A percentile compares a stretch with the other conserved stretches of the same genome.
phyloP scores from a whole-genome alignment of 2,113 vertebrate species.

The Cyanoderma ruficeps region DNA sequence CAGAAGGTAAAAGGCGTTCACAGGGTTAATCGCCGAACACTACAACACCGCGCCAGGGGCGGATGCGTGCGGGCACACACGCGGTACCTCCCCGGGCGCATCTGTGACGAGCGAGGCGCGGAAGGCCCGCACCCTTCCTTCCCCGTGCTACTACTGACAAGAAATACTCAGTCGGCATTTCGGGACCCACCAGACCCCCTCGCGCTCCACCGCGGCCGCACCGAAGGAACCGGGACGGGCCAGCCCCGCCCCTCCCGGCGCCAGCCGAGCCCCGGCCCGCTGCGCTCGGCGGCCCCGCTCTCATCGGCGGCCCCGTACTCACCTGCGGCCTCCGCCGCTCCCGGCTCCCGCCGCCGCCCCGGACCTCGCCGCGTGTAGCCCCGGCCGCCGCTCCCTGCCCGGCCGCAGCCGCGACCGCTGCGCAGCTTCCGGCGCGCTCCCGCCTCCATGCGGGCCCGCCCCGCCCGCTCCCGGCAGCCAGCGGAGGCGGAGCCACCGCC shows the following conservation, averaged over 20 bases:
- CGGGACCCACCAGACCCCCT: neutral
- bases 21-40: neutral
- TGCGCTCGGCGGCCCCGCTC: neutral
- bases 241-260: neutral
- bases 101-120: rapidly evolving
- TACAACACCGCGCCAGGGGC: rapidly evolving
- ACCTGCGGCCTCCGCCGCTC: neutral
- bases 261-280: neutral
- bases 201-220: neutral
- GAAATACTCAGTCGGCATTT: slow-evolving; percentile 67
- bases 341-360: too few species aligned
- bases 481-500: neutral
- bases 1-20: neutral
- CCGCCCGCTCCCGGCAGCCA: neutral
- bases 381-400: too few species aligned
- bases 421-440: too few species aligned
- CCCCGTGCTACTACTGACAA: neutral
- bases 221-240: neutral
- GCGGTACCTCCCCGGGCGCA: neutral
- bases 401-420: too few species aligned
- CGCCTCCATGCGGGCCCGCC: too few species aligned
- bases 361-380: too few species aligned
- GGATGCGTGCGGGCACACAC: rapidly evolving
- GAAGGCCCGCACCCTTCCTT: neutral
- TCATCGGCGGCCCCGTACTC: neutral